Evolutionary conservation across 1,140 invertebrate species (phyloP).

Genomic region (Saccostrea cuccullata): DNA sequence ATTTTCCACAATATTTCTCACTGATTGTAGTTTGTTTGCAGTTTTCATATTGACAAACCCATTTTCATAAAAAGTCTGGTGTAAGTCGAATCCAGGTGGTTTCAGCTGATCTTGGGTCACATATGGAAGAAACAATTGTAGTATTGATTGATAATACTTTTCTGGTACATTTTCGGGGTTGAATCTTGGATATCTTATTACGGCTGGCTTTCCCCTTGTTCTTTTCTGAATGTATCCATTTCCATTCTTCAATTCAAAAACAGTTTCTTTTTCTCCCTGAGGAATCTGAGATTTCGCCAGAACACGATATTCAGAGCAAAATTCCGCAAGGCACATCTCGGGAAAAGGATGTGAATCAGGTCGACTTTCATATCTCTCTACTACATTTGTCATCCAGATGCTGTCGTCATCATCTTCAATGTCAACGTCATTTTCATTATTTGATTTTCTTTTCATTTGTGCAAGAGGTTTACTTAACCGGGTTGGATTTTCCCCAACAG

Average conservation of each 20-base stretch:
- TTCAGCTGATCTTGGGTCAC: constrained; percentile 11
- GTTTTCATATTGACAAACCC: constrained; percentile 27
- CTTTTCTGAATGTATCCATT: constrained; percentile 49
- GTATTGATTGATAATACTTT: constrained; percentile 30
- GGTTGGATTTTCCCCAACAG: constrained; percentile 48
- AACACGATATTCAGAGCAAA: not conserved
- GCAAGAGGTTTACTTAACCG: constrained; percentile 30
- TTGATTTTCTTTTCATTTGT: no score
- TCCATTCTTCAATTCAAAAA: constrained; percentile 38
- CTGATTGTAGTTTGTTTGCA: not conserved
- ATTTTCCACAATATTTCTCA: constrained; percentile 19
- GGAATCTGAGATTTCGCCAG: no score
- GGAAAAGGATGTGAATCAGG: no score
- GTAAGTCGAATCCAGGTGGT: constrained; percentile 7
- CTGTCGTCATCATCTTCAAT: no score
- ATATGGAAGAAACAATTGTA: constrained; percentile 49
- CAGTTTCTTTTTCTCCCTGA: no score
- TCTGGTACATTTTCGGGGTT: constrained; percentile 27
- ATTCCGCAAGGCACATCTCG: not conserved
- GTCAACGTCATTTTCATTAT: no score
- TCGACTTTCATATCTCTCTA: no score
- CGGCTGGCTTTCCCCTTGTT: constrained; percentile 21
- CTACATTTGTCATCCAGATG: no score
- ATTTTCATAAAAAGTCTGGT: constrained; percentile 46
- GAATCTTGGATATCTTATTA: constrained; percentile 32